Evolutionary conservation across 64 coral and sea anemone genomes (phyloP).

Genomic region (Montipora sp.): DNA sequence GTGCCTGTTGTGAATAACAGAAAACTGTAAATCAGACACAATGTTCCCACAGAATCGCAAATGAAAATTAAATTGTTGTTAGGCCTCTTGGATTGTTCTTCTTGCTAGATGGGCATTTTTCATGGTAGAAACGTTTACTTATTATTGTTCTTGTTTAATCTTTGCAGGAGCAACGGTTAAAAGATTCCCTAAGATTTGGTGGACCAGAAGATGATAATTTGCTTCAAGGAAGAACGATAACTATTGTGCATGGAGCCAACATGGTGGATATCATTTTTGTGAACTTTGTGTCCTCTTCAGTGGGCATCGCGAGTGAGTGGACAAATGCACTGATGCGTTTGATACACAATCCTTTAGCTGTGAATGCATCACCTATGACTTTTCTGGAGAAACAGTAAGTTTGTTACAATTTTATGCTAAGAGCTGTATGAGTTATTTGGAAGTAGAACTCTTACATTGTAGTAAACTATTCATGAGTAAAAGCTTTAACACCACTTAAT

Average conservation of each 20-base stretch:
- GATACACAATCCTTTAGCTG: constrained; percentile 79
- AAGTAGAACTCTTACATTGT: no score
- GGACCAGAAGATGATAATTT: constrained; percentile 63
- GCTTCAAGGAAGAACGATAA: constrained; percentile 81
- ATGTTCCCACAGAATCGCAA: no score
- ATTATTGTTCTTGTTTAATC: not conserved
- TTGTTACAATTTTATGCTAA: no score
- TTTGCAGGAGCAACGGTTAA: constrained; percentile 70
- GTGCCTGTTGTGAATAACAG: no score
- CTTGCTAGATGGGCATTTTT: no score
- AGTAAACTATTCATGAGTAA: no score
- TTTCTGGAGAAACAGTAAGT: constrained; percentile 93
- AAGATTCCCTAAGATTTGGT: constrained; percentile 75
- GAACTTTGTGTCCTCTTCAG: constrained; percentile 80
- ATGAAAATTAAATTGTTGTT: no score
- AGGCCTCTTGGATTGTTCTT: no score
- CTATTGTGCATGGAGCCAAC: constrained; percentile 80
- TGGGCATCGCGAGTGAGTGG: constrained; percentile 68
- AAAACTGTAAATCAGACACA: no score
- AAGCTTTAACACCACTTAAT: no score
- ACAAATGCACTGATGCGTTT: constrained; percentile 76
- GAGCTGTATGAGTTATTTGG: no score
- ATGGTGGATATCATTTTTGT: constrained; percentile 86
- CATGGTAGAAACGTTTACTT: no score
- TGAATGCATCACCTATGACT: constrained; percentile 81